A percentile compares a stretch with the other conserved stretches of the same genome.
Conservation (phyloP, 2,888 invertebrate species). For the Xestia rhomboidea region DNA sequence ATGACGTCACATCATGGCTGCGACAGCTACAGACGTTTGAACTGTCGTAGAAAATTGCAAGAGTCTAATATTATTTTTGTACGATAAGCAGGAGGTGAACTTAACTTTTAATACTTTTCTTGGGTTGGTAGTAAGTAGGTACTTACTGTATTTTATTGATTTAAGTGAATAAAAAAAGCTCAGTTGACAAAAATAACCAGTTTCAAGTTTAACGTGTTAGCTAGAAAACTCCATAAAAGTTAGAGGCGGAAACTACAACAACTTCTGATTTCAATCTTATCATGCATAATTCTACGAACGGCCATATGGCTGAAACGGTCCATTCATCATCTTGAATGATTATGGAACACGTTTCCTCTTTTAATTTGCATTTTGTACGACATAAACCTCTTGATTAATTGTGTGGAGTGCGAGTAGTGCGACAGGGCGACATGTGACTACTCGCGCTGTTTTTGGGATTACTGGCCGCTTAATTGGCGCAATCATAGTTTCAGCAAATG, state of each 20-base stretch:
- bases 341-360: slow-evolving; percentile 71
- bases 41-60: too few relatives aligned
- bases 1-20: too few relatives aligned
- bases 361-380: slow-evolving; percentile 75
- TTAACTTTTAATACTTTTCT: too few relatives aligned
- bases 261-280: slow-evolving; percentile 55
- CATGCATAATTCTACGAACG: slow-evolving; percentile 46
- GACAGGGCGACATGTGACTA: slow-evolving; percentile 46
- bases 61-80: too few relatives aligned
- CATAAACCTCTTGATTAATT: slow-evolving; percentile 77
- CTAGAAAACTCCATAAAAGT: slow-evolving; percentile 32
- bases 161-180: too few relatives aligned
- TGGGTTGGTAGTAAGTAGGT: too few relatives aligned
- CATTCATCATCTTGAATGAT: slow-evolving; percentile 79
- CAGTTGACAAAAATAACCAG: neutral
- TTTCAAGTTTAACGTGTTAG: neutral
- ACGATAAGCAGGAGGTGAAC: too few relatives aligned
- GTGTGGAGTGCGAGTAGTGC: slow-evolving; percentile 68
- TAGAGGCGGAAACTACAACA: slow-evolving; percentile 38
- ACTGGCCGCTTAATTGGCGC: slow-evolving; percentile 67
- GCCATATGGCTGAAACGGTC: slow-evolving; percentile 56
- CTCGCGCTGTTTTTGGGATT: slow-evolving; percentile 73
- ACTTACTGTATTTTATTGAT: too few relatives aligned
- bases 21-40: too few relatives aligned
- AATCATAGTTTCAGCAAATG: slow-evolving; percentile 61